Evolutionary conservation across 92 coral and sea anemone species (phyloP).

Genomic region (Epizoanthus illoricatus): DNA sequence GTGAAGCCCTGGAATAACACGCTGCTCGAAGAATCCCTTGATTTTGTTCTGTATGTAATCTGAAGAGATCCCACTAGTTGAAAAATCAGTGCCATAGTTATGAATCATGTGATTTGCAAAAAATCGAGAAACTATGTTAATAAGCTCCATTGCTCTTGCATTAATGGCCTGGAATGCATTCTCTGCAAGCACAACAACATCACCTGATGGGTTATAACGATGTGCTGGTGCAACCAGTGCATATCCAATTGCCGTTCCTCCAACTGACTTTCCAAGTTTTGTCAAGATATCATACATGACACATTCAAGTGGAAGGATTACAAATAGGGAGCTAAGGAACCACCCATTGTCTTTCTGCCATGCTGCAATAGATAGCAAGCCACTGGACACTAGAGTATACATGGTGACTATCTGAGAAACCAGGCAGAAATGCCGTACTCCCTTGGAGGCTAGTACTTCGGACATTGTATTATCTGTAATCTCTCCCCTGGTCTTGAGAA

Average conservation of each 20-base stretch:
- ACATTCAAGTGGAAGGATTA: slow-evolving; percentile 85
- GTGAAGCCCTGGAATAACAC: slow-evolving; percentile 84
- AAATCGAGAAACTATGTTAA: slow-evolving; percentile 76
- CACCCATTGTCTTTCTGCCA: slow-evolving; percentile 87
- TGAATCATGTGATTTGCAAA: slow-evolving; percentile 92
- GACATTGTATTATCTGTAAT: slow-evolving; percentile 80
- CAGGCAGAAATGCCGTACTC: slow-evolving; percentile 90
- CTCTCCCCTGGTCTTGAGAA: slow-evolving; percentile 74
- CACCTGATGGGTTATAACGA: slow-evolving; percentile 74
- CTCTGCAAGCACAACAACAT: slow-evolving; percentile 74
- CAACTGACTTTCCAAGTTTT: slow-evolving; percentile 91
- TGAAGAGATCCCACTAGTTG: slow-evolving; percentile 85
- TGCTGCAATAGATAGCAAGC: slow-evolving; percentile 64
- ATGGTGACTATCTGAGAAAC: slow-evolving; percentile 88
- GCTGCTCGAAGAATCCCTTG: slow-evolving; percentile 83
- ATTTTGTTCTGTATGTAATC: slow-evolving; percentile 79
- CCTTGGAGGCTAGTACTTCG: slow-evolving; percentile 92
- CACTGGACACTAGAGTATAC: slow-evolving; percentile 77
- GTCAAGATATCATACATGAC: slow-evolving; percentile 82
- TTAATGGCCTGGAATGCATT: slow-evolving; percentile 75
- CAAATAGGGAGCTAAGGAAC: slow-evolving; percentile 78
- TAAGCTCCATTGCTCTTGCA: slow-evolving; percentile 82
- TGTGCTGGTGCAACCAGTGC: slow-evolving; percentile 94
- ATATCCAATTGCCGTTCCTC: slow-evolving; percentile 99
- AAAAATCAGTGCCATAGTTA: slow-evolving; percentile 94